Percentiles rank a stretch among this genome's conserved stretches.
Conservation (phyloP, 1,140 invertebrate genomes). For the Sycobia sp. region DNA sequence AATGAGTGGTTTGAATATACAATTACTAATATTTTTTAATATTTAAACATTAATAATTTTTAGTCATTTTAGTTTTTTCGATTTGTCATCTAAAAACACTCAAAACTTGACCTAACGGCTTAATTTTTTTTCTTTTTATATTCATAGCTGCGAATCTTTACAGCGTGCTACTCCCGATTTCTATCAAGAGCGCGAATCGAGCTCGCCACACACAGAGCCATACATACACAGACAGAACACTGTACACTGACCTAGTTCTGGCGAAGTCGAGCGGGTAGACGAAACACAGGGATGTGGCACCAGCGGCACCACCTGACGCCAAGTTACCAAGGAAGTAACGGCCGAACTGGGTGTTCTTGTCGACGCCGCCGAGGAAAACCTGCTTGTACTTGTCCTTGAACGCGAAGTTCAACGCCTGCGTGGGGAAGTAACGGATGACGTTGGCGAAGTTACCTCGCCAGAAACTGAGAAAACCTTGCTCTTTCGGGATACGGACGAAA, state of each 20-base stretch:
- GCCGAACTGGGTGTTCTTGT: constrained; percentile 89
- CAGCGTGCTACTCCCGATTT: too few species aligned
- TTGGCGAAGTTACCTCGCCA: constrained; percentile 96
- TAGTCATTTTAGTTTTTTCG: too few species aligned
- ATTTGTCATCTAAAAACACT: too few species aligned
- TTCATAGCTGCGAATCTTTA: too few species aligned
- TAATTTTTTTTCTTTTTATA: too few species aligned
- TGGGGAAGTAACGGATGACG: constrained; percentile 92
- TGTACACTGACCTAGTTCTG: constrained; percentile 91
- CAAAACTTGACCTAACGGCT: too few species aligned
- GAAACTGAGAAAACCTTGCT: constrained; percentile 83
- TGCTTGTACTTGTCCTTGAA: constrained; percentile 92
- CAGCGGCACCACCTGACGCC: constrained; percentile 91
- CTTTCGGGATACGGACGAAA: constrained; percentile 83
- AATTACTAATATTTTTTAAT: too few species aligned
- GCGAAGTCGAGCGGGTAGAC: constrained; percentile 96
- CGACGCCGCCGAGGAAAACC: constrained; percentile 81
- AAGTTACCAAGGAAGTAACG: constrained; percentile 86
- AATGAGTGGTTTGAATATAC: too few species aligned
- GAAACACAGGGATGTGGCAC: constrained; percentile 92
- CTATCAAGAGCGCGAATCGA: too few species aligned
- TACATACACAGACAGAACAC: too few species aligned
- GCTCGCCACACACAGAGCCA: too few species aligned
- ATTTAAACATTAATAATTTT: too few species aligned
- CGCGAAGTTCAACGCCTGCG: constrained; percentile 94